Percentiles rank a stretch among this genome's conserved stretches.
phyloP scores from a whole-genome alignment of 2,888 invertebrate species.

The Archips crataeganus region DNA sequence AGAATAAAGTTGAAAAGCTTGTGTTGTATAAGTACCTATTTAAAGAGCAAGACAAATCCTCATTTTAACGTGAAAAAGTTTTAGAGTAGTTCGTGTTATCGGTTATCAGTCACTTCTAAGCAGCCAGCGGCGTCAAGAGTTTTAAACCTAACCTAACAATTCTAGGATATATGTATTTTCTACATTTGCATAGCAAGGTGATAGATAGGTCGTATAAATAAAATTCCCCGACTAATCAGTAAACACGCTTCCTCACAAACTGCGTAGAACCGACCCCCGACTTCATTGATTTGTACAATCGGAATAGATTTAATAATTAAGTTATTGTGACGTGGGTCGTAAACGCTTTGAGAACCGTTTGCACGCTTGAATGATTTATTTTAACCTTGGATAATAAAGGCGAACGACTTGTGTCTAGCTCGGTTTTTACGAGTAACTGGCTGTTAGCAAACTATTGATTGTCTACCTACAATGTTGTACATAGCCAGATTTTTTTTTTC shows the following conservation, averaged over 20 bases:
- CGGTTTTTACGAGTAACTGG: too few species aligned
- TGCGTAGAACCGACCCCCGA: slow-evolving; percentile 2
- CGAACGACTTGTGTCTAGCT: background rate
- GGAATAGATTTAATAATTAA: background rate
- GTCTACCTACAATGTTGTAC: too few species aligned
- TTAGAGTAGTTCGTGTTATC: background rate
- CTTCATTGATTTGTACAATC: slow-evolving; percentile 2
- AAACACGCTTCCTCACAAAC: background rate
- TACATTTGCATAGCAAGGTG: background rate
- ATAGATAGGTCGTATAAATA: background rate
- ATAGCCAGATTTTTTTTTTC: too few species aligned
- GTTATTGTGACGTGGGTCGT: background rate
- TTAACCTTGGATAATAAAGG: slow-evolving; percentile 3
- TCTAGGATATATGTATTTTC: background rate
- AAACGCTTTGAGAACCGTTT: background rate
- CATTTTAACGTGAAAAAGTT: too few species aligned
- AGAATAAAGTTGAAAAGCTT: too few species aligned
- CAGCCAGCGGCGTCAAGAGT: background rate
- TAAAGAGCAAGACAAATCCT: too few species aligned
- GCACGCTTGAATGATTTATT: background rate
- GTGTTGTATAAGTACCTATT: too few species aligned
- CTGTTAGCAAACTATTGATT: too few species aligned
- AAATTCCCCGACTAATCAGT: background rate
- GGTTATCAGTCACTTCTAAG: background rate
- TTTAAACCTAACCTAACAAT: background rate